Base-by-base conservation (phyloP, 2,113 vertebrate genomes). In the Halichoeres trimaculatus region DNA sequence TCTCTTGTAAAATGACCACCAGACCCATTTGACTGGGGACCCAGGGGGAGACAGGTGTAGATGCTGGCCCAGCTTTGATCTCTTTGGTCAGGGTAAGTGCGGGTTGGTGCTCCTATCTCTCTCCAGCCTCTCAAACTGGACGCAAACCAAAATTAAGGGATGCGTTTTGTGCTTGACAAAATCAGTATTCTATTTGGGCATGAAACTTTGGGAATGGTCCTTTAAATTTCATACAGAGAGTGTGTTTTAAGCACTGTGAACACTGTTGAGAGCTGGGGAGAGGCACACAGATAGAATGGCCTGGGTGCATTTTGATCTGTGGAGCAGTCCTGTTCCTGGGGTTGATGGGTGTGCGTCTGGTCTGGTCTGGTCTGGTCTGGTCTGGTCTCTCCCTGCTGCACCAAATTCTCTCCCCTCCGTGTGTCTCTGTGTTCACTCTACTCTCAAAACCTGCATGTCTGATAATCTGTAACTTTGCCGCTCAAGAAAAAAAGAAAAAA, bases 241-340 rank as follows among this genome's bases (percentile, higher is more conserved):
- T 19, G 30, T 45, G 43, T 45, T 20, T 30, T 11, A 17, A 11
- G 50, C 30, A 17, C 26, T 34, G n/a, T 81, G 45, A 76, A 56
- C 68, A 62, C n/a, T 10, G n/a, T 19, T 43, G 85, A 89, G 83
- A 80, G 86, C 90, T 90, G 90, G 91, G 83, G 90, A 91, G 91
- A 84, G 90, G 85, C 89, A 84, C 87, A 90, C 90, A 90, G 91
- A 90, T 91, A 70, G 91, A 91, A 90, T 90, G 90, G 87, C 85
- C 71, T 54, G 74, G 80, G 72, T 83, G 85, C 89, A 88, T 92
- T 92, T 90, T 90, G 89, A 92, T 92, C 90, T 91, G 91, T 90
- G 88, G 89, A 86, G 91, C 91, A 65, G 86, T 84, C 64, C 70
- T 85, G 69, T 75, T 84, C 74, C 81, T 85, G 84, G 82, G 88